These are phyloP conservation scores for Formicarius rufipectus DNA, from an alignment of 2,113 vertebrate species.

Conservation along the genomic window DNA sequence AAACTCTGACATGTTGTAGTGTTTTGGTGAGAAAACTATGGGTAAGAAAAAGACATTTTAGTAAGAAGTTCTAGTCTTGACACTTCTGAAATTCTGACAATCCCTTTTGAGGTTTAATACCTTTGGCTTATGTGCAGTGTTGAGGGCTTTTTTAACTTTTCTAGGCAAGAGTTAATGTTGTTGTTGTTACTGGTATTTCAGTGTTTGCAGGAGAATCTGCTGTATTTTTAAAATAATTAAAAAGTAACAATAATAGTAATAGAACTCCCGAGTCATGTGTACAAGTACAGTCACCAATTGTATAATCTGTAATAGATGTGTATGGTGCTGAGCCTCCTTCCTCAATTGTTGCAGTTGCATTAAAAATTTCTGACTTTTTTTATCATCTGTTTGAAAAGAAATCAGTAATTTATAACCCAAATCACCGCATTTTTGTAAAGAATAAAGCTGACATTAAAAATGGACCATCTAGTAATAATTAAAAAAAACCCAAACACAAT, in stretches of 20 bases:
- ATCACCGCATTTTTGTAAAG: not conserved
- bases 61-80: not conserved
- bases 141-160: not conserved
- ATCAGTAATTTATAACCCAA: not conserved
- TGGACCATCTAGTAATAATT: not conserved
- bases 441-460: not conserved
- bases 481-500: fast-evolving
- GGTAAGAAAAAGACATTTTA: not conserved
- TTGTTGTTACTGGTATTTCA: not conserved
- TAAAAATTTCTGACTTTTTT: not conserved
- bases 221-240: too few relatives aligned
- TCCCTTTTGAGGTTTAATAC: not conserved
- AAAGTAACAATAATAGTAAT: not conserved
- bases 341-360: fast-evolving
- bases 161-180: not conserved
- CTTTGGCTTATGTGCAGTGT: not conserved
- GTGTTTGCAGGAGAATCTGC: not conserved
- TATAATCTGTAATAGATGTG: not conserved
- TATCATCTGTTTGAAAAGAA: not conserved
- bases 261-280: not conserved
- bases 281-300: not conserved
- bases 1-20: not conserved
- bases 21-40: not conserved
- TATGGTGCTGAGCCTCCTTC: not conserved
- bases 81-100: not conserved